Evolutionary conservation across 2,797 vertebrate species (phyloP), one percentile per base, ranked within the genome.

Genomic region (Epinephelus coioides): DNA sequence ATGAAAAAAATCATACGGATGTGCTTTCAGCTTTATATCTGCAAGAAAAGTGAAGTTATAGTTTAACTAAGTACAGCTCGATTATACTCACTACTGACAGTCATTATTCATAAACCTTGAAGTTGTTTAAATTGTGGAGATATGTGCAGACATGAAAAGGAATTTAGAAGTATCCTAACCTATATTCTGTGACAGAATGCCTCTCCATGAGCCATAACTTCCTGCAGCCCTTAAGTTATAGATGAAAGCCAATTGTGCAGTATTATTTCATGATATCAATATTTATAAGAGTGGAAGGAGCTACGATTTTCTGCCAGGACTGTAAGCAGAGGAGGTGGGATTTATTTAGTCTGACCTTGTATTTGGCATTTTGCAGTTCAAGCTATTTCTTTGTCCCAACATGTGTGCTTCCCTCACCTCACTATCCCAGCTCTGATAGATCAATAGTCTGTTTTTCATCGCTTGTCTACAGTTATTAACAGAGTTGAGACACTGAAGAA

Each of bases 311-410:
- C 50, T 55, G 25, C 25, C 19, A n/a, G 13, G 10, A 49, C 18
- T 65, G 51, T 43, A 14, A 40, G 19, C 27, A 38, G 25, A 56
- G 53, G 3, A 64, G 23, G 38, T 15, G 4, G 6, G n/a, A 25
- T 38, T 66, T 59, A 46, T 55, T 51, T 34, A 18, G 43, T 38
- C 23, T 57, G 60, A 61, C 67, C 75, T 77, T 69, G 47, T 30
- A 19, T 69, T 46, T 25, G n/a, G 19, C 40, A 25, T 69, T 34
- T 43, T 15, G 10, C 2, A n/a, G 27, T 44, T 61, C 40, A 51
- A 60, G 44, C 47, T 61, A 27, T 60, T 18, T 43, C 23, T 27
- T 27, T 44, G 27, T 72, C n/a, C 51, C 13, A 10, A 15, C 38
- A 30, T 38, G n/a, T 18, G 8, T 51, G 51, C 40, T 38, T n/a